Evolutionary conservation across 23 tunicate genomes (phyloP).

Genomic region (Halocynthia aurantium): DNA sequence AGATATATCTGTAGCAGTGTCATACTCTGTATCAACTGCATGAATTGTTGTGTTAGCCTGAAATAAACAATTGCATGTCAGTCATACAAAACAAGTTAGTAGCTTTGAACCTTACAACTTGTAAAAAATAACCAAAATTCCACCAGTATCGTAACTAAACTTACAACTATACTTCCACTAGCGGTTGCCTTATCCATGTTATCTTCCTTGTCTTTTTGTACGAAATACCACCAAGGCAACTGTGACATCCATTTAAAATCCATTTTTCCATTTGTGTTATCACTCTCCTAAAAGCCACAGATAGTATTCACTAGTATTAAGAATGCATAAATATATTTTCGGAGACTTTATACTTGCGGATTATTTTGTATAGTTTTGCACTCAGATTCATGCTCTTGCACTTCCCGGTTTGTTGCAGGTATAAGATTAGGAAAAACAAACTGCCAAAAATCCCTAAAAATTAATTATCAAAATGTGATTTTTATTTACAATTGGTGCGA

Average conservation of each 20-base stretch:
- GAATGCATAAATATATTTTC: background rate
- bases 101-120: too few species aligned
- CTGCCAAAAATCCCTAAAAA: slow-evolving; percentile 54
- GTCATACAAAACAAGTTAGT: background rate
- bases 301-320: background rate
- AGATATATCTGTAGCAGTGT: slow-evolving; percentile 9
- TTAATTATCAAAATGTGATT: background rate
- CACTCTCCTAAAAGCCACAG: background rate
- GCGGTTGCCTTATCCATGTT: slow-evolving; percentile 30
- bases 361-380: slow-evolving; percentile 1
- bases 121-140: background rate
- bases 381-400: background rate
- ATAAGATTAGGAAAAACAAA: slow-evolving; percentile 42
- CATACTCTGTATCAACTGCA: slow-evolving; percentile 48
- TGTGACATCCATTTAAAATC: slow-evolving; percentile 27
- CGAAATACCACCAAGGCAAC: slow-evolving; percentile 91
- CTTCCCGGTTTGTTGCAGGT: slow-evolving; percentile 35
- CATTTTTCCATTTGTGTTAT: background rate
- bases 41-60: slow-evolving; percentile 40
- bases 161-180: slow-evolving; percentile 50
- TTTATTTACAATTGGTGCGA: background rate
- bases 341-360: background rate
- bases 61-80: background rate
- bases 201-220: slow-evolving; percentile 15
- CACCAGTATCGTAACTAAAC: background rate